Evolutionary conservation across 2,797 vertebrate genomes (phyloP).

Genomic region (Podarcis lilfordi): DNA sequence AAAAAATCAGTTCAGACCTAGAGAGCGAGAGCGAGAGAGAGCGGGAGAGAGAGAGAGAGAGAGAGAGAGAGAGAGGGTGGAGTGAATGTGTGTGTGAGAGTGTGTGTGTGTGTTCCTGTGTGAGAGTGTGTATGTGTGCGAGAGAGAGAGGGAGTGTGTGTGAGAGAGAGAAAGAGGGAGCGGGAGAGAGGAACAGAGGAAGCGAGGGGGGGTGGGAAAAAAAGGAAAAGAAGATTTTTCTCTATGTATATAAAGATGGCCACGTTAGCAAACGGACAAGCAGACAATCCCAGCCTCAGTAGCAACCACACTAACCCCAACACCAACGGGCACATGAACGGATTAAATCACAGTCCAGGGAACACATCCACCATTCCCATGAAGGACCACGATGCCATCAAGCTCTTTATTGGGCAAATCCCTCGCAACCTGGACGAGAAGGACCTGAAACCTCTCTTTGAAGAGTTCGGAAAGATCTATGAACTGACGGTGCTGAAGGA

Average conservation of each 20-base stretch:
- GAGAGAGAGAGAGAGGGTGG: neutral
- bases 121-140: conserved; percentile 55
- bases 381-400: conserved; percentile 99
- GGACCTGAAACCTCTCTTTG: conserved; percentile 98
- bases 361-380: conserved; percentile 98
- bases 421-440: conserved; percentile 99
- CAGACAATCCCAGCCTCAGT: conserved; percentile 93
- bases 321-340: conserved; percentile 98
- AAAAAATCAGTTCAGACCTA: conserved; percentile 80
- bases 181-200: conserved; percentile 74
- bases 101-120: neutral
- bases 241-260: conserved; percentile 96
- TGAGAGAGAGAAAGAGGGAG: conserved; percentile 33
- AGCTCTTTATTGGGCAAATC: conserved; percentile 99
- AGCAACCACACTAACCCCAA: conserved; percentile 89
- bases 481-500: conserved; percentile 99
- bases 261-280: conserved; percentile 99
- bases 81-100: neutral
- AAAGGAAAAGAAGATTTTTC: conserved; percentile 83
- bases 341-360: conserved; percentile 98
- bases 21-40: conserved; percentile 52
- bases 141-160: conserved; percentile 54
- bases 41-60: neutral
- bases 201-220: conserved; percentile 74
- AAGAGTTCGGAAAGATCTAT: conserved; percentile 99